A percentile compares a stretch with the other conserved stretches of the same genome.
phyloP scores from a whole-genome alignment of 35 echinoderm and acorn worm species.

The Lytechinus pictus region DNA sequence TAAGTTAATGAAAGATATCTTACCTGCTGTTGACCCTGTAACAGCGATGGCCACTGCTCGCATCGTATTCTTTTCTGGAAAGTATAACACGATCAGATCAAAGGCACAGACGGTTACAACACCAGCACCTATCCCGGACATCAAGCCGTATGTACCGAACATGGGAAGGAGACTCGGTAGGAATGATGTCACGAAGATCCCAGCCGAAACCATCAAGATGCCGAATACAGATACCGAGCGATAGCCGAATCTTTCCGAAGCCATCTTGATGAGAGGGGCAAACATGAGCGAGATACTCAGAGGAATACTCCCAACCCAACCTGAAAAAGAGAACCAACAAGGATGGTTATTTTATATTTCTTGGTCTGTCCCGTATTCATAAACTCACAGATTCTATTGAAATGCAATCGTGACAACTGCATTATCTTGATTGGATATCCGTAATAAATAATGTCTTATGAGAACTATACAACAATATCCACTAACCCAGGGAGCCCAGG shows the following conservation, averaged over 20 bases:
- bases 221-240: background rate
- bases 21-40: conserved; percentile 4
- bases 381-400: background rate
- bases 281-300: background rate
- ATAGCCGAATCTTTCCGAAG: conserved; percentile 9
- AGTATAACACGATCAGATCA: background rate
- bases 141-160: background rate
- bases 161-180: background rate
- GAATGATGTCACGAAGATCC: conserved; percentile 15
- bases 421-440: too few relatives aligned
- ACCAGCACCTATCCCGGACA: background rate
- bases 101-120: conserved; percentile 20
- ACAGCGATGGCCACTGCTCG: background rate
- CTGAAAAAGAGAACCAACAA: background rate
- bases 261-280: background rate
- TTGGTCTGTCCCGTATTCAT: background rate
- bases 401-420: too few relatives aligned
- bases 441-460: too few relatives aligned
- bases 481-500: too few relatives aligned
- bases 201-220: background rate
- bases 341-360: too few relatives aligned
- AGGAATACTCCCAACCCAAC: conserved; percentile 29
- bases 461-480: too few relatives aligned
- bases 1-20: background rate
- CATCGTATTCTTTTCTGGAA: conserved; percentile 5